These are phyloP conservation scores for Zaprionus gabonicus DNA, from an alignment of 1,140 invertebrate genomes.

Conservation along the genomic window DNA sequence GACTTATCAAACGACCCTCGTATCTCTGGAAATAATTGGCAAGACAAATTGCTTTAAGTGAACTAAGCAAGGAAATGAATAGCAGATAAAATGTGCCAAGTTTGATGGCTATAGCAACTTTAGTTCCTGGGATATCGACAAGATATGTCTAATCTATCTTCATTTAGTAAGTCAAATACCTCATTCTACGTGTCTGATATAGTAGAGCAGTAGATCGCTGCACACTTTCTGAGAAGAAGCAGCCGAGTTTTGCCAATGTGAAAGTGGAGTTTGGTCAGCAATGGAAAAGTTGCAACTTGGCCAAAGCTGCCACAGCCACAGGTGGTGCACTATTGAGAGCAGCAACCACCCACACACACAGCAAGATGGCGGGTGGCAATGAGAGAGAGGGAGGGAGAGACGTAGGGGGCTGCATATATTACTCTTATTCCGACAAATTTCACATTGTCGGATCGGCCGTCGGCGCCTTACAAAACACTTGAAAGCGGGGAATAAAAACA, in stretches of 20 bases:
- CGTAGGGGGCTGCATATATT: neutral
- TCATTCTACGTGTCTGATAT: no score
- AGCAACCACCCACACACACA: constrained; percentile 11
- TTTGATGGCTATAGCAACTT: neutral
- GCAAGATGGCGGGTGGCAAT: neutral
- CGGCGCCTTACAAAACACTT: constrained; percentile 55
- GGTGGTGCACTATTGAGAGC: constrained; percentile 26
- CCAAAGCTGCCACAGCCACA: constrained; percentile 25
- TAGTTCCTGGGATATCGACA: neutral
- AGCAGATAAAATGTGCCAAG: neutral
- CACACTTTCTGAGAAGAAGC: neutral
- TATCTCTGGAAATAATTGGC: accelerated
- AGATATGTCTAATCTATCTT: no score
- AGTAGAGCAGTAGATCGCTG: no score
- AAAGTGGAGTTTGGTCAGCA: constrained; percentile 35
- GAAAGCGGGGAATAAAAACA: constrained; percentile 37
- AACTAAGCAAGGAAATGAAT: neutral
- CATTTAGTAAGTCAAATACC: no score
- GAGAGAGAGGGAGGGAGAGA: neutral
- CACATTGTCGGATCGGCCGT: constrained; percentile 34
- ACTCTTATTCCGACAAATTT: constrained; percentile 42
- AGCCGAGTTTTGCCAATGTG: neutral
- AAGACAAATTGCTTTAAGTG: neutral
- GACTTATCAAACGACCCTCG: no score
- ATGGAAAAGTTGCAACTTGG: constrained; percentile 32